These are phyloP conservation scores for Lateolabrax maculatus DNA, from an alignment of 2,797 vertebrate species.

Conservation along the genomic window DNA sequence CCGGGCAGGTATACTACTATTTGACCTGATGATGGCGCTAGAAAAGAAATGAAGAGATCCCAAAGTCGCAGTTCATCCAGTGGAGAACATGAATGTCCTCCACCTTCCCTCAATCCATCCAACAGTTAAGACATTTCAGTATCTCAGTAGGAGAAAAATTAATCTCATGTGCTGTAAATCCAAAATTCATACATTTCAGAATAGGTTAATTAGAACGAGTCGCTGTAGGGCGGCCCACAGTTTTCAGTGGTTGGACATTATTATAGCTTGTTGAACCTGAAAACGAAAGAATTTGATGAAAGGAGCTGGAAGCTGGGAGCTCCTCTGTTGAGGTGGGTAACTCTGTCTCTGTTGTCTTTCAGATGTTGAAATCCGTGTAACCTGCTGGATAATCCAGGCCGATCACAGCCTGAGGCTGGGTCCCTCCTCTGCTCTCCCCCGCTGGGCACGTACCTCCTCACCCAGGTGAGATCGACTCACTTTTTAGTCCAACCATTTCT, in stretches of 20 bases:
- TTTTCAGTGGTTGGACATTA: background rate
- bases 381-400: slow-evolving; percentile 39
- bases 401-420: background rate
- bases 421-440: background rate
- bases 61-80: background rate
- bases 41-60: background rate
- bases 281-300: background rate
- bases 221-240: background rate
- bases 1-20: no score
- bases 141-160: no score
- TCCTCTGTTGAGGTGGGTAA: no score
- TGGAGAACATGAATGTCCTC: no score
- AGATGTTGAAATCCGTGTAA: slow-evolving; percentile 73
- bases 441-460: background rate
- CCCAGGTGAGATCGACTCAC: background rate
- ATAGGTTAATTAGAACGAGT: background rate
- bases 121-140: no score
- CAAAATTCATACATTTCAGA: no score
- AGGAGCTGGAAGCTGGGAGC: background rate
- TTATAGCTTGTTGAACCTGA: background rate
- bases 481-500: background rate
- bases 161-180: background rate
- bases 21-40: background rate
- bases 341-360: slow-evolving; percentile 54
- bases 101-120: no score